A percentile compares a stretch with the other conserved stretches of the same genome.
Evolutionary conservation across 2,113 vertebrate genomes (phyloP).

Genomic region (Oreochromis aureus): DNA sequence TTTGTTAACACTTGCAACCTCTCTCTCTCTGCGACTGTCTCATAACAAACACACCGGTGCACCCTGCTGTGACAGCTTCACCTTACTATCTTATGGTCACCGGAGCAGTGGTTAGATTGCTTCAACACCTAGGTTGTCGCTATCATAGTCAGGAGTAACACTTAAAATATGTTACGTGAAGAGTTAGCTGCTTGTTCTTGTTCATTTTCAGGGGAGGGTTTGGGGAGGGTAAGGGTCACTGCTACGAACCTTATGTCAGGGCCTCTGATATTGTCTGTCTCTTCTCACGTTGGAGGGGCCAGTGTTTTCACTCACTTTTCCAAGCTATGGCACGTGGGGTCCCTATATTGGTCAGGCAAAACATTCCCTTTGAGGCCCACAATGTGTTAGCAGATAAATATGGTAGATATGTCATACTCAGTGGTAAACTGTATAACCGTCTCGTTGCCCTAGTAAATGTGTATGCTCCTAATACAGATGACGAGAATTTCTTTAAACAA

Average conservation of each 20-base stretch:
- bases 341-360: neutral
- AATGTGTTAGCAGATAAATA: rapidly evolving
- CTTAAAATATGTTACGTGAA: rapidly evolving
- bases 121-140: neutral
- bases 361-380: neutral
- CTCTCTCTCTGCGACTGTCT: neutral
- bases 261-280: neutral
- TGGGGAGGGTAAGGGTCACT: neutral
- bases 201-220: neutral
- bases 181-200: rapidly evolving
- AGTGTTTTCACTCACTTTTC: neutral
- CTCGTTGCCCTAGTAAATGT: rapidly evolving
- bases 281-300: rapidly evolving
- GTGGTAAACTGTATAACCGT: rapidly evolving
- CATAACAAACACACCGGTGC: rapidly evolving
- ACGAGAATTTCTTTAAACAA: rapidly evolving
- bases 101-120: neutral
- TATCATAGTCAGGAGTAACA: rapidly evolving
- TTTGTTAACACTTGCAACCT: neutral
- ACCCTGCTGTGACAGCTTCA: neutral
- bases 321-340: rapidly evolving
- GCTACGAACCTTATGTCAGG: rapidly evolving
- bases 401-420: neutral
- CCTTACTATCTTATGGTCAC: rapidly evolving
- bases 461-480: too few species aligned